Evolutionary conservation across 2,797 vertebrate genomes (phyloP).

Genomic region (Sorex maritimensis): DNA sequence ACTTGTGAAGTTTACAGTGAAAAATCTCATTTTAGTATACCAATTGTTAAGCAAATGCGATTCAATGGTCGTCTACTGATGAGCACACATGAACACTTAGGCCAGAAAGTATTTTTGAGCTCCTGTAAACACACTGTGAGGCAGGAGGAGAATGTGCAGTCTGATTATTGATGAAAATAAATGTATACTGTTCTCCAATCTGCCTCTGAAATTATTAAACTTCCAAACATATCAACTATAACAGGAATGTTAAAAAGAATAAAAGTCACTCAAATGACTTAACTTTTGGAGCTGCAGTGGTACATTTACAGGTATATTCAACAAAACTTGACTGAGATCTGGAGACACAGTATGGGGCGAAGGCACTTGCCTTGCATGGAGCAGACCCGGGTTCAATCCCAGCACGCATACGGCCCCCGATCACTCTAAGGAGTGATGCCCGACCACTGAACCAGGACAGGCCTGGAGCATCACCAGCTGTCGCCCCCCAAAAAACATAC

Average conservation of each 20-base stretch:
- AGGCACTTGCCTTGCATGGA: too few relatives aligned
- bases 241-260: slow-evolving; percentile 24
- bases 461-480: too few relatives aligned
- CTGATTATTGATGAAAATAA: not conserved
- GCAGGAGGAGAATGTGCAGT: not conserved
- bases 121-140: slow-evolving; percentile 26
- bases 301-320: not conserved
- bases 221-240: slow-evolving; percentile 36
- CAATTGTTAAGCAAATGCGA: not conserved
- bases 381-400: too few relatives aligned
- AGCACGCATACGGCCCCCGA: too few relatives aligned
- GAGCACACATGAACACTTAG: not conserved
- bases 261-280: slow-evolving; percentile 18
- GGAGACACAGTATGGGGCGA: too few relatives aligned
- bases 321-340: slow-evolving; percentile 15
- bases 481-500: too few relatives aligned
- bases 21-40: not conserved
- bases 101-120: not conserved
- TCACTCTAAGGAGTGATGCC: too few relatives aligned
- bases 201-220: slow-evolving; percentile 48
- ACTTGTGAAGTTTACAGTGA: not conserved
- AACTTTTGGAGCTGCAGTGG: not conserved
- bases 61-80: not conserved
- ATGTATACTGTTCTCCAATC: slow-evolving; percentile 42
- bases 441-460: too few relatives aligned